Evolutionary conservation across 2,797 vertebrate genomes (phyloP).

Genomic region (Takifugu rubripes): DNA sequence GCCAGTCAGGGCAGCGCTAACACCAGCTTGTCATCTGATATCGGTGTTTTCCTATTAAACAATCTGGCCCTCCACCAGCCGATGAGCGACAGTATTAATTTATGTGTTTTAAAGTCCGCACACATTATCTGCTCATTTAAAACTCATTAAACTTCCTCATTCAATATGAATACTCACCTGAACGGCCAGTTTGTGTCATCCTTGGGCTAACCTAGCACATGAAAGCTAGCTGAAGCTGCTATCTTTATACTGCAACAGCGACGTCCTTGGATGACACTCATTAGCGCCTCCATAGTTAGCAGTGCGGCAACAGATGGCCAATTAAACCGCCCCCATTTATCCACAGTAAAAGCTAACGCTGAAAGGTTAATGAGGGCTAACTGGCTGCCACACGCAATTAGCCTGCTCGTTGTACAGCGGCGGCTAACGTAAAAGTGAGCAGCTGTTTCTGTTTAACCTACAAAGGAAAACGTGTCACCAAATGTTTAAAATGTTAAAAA

Average conservation of each 20-base stretch:
- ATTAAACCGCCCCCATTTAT: slow-evolving; percentile 56
- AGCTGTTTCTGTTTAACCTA: slow-evolving; percentile 61
- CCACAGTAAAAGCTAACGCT: slow-evolving; percentile 62
- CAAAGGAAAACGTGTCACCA: slow-evolving; percentile 31
- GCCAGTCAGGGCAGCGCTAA: slow-evolving; percentile 19
- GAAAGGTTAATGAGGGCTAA: slow-evolving; percentile 73
- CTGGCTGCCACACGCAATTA: slow-evolving; percentile 67
- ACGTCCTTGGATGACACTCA: slow-evolving; percentile 45
- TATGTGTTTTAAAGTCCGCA: too few relatives aligned
- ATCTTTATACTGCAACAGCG: slow-evolving; percentile 11
- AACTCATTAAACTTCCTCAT: too few relatives aligned
- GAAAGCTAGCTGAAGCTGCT: too few relatives aligned
- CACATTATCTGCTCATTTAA: too few relatives aligned
- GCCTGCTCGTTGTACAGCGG: slow-evolving; percentile 43
- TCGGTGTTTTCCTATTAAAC: not conserved
- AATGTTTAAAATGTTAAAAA: not conserved
- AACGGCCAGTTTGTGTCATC: too few relatives aligned
- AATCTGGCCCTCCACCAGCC: not conserved
- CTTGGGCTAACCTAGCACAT: too few relatives aligned
- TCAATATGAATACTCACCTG: too few relatives aligned
- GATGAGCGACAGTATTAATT: not conserved
- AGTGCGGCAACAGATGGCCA: slow-evolving; percentile 63
- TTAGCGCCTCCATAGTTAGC: slow-evolving; percentile 23
- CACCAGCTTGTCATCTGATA: slow-evolving; percentile 29
- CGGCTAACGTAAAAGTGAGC: slow-evolving; percentile 35